Percentiles rank a stretch among this genome's conserved stretches.
Evolutionary conservation across 2,888 invertebrate species (phyloP).

Genomic region (Cactoblastis cactorum): DNA sequence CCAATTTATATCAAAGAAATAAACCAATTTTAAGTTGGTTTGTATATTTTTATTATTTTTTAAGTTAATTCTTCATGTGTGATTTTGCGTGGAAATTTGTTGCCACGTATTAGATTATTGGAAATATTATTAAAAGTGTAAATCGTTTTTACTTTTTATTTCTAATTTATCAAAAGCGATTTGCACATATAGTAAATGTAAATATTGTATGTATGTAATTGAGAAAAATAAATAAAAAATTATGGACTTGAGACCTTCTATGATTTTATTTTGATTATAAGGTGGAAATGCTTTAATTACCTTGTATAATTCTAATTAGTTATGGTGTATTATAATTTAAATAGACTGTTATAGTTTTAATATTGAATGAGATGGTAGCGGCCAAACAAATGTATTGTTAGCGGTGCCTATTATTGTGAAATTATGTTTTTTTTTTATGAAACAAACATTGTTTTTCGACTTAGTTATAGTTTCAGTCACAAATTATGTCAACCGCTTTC

Average conservation of each 20-base stretch:
- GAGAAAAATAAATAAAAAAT: conserved; percentile 50
- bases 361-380: conserved; percentile 57
- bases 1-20: conserved; percentile 78
- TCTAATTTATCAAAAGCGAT: conserved; percentile 69
- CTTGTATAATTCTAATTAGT: conserved; percentile 71
- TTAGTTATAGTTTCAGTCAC: conserved; percentile 40
- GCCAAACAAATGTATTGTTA: conserved; percentile 45
- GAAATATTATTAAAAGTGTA: conserved; percentile 55
- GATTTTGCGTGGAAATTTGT: conserved; percentile 75
- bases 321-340: conserved; percentile 77
- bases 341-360: conserved; percentile 79
- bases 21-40: conserved; percentile 72
- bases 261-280: conserved; percentile 76
- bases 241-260: conserved; percentile 66
- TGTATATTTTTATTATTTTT: conserved; percentile 58
- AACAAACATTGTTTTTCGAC: conserved; percentile 21
- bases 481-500: conserved; percentile 50
- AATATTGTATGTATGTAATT: conserved; percentile 68
- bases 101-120: conserved; percentile 59
- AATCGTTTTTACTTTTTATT: conserved; percentile 51
- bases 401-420: conserved; percentile 19
- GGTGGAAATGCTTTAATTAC: conserved; percentile 80
- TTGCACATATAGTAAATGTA: conserved; percentile 54
- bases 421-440: conserved; percentile 11
- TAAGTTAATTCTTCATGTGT: conserved; percentile 69